phyloP scores from a whole-genome alignment of 2,113 vertebrate species.

The Drymodes brunneopygia region DNA sequence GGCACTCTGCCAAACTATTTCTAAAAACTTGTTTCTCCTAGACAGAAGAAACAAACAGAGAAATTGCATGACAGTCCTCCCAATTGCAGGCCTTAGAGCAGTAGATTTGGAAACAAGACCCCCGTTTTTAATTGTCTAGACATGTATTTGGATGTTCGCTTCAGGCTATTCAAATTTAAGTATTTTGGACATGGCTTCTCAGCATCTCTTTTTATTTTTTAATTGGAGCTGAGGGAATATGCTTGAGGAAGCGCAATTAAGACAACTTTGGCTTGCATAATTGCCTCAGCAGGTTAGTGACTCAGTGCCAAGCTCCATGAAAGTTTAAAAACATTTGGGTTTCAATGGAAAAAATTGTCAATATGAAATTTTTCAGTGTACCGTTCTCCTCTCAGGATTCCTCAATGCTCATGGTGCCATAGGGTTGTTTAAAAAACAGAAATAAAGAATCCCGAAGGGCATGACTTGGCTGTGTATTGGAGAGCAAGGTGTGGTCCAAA shows the following conservation, averaged over 20 bases:
- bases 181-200: conserved; percentile 27
- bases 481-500: neutral
- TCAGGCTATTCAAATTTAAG: conserved; percentile 36
- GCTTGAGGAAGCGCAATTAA: conserved; percentile 34
- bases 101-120: neutral
- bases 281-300: conserved; percentile 50
- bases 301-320: conserved; percentile 28
- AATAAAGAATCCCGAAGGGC: neutral
- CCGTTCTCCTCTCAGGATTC: neutral
- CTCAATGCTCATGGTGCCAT: neutral
- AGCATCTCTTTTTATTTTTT: conserved; percentile 44
- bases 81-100: neutral
- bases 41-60: neutral
- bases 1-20: neutral
- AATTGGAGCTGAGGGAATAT: conserved; percentile 56
- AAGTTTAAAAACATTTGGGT: conserved; percentile 49
- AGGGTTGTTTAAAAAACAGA: neutral
- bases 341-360: neutral
- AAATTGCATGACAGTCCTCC: neutral
- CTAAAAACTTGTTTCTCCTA: neutral
- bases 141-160: conserved; percentile 14
- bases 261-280: conserved; percentile 46
- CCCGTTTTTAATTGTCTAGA: conserved; percentile 20
- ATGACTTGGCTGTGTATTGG: neutral
- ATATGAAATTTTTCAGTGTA: neutral